Percentiles rank a stretch among this genome's conserved stretches.
phyloP scores from a whole-genome alignment of 2,113 vertebrate genomes.

The Scomber japonicus region DNA sequence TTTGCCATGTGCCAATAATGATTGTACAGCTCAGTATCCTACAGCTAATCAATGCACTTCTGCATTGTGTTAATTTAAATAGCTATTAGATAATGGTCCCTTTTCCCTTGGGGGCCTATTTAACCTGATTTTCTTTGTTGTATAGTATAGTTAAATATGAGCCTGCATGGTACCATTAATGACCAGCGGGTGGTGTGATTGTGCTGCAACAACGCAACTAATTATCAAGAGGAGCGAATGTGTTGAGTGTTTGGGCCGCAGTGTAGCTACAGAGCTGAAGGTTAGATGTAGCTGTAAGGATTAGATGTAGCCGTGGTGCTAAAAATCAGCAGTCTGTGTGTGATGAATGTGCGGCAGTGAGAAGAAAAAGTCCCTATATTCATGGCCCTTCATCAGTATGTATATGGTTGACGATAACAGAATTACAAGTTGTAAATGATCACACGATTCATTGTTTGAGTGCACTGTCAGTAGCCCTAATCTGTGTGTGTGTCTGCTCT shows the following conservation, averaged over 20 bases:
- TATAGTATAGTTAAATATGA: slow-evolving; percentile 10
- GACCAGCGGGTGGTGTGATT: slow-evolving; percentile 57
- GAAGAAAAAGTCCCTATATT: background rate
- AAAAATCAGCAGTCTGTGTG: slow-evolving; percentile 8
- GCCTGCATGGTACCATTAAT: slow-evolving; percentile 15
- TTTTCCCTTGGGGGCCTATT: slow-evolving; percentile 52
- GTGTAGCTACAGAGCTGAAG: background rate
- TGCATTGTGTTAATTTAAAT: slow-evolving; percentile 45
- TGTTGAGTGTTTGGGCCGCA: background rate
- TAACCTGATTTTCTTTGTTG: slow-evolving; percentile 53
- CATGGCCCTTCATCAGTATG: background rate
- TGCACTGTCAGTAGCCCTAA: slow-evolving; percentile 25
- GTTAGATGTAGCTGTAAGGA: background rate
- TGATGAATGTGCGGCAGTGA: background rate
- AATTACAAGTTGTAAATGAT: background rate
- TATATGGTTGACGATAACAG: background rate
- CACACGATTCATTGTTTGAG: background rate
- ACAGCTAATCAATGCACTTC: slow-evolving; percentile 43
- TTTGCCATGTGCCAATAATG: slow-evolving; percentile 34
- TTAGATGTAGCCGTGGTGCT: background rate
- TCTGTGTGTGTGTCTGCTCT: background rate
- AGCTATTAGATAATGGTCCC: slow-evolving; percentile 53
- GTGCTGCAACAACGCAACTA: slow-evolving; percentile 36
- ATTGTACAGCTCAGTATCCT: slow-evolving; percentile 50
- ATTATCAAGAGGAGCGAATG: background rate